Conservation (phyloP, 2,888 invertebrate species). For the Erynnis tages region DNA sequence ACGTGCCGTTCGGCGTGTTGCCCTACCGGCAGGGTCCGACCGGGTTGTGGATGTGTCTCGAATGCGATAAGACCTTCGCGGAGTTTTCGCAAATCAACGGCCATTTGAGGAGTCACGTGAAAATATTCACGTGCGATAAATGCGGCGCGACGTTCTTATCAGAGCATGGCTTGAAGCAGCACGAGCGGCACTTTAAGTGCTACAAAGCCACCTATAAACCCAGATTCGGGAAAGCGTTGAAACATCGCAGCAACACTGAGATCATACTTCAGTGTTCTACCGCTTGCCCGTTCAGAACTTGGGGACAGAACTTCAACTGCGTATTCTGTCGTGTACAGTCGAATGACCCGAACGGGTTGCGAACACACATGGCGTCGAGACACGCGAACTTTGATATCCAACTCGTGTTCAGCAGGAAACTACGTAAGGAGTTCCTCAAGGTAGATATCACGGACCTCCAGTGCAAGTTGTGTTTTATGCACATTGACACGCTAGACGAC, state of each 20-base stretch:
- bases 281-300: conserved; percentile 69
- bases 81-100: conserved; percentile 72
- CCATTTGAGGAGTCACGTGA: conserved; percentile 66
- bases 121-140: conserved; percentile 70
- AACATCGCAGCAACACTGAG: conserved; percentile 69
- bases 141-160: conserved; percentile 70
- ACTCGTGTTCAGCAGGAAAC: conserved; percentile 65
- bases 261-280: conserved; percentile 73
- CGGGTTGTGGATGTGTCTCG: conserved; percentile 67
- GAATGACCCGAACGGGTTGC: conserved; percentile 67
- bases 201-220: conserved; percentile 70
- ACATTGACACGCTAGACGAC: conserved; percentile 64
- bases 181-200: conserved; percentile 69
- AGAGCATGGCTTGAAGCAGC: conserved; percentile 65
- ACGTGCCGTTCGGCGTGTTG: conserved; percentile 68
- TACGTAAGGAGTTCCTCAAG: conserved; percentile 69
- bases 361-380: conserved; percentile 66
- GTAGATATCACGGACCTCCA: conserved; percentile 72
- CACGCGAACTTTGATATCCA: conserved; percentile 69
- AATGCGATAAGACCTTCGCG: conserved; percentile 65
- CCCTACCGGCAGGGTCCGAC: conserved; percentile 63
- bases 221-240: conserved; percentile 65
- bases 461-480: conserved; percentile 67
- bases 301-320: conserved; percentile 75
- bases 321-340: conserved; percentile 70